Conservation (phyloP, 2,797 vertebrate genomes). For the Gadopsis bispinosus region DNA sequence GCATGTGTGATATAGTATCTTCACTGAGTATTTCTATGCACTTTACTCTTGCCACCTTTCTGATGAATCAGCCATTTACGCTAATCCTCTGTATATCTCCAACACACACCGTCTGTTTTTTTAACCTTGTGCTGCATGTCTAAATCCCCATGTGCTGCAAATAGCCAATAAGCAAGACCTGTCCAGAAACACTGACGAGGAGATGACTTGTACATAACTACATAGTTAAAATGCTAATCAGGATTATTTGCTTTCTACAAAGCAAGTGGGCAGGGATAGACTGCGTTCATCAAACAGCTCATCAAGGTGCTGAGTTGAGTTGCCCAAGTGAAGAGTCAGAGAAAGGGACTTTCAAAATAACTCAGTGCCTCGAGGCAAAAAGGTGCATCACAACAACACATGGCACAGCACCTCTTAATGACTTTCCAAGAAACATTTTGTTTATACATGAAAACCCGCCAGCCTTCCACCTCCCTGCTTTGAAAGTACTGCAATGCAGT, state of each 20-base stretch:
- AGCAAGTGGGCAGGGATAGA: constrained; percentile 5
- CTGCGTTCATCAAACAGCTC: constrained; percentile 6
- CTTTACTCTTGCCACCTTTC: neutral
- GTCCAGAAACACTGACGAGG: constrained; percentile 6
- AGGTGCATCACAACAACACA: neutral
- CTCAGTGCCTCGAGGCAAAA: neutral
- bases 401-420: neutral
- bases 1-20: neutral
- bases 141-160: neutral
- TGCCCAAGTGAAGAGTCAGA: neutral
- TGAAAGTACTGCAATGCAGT: neutral
- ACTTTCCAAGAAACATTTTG: neutral
- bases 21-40: neutral
- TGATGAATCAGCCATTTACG: neutral
- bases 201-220: neutral
- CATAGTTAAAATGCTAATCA: constrained; percentile 3
- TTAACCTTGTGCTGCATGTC: neutral
- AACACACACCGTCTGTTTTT: neutral
- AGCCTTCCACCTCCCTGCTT: neutral
- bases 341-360: neutral
- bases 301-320: constrained; percentile 14
- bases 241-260: constrained; percentile 30
- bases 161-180: neutral
- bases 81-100: neutral
- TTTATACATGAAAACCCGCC: neutral